Base-by-base conservation (phyloP, 2,113 vertebrate species). In the Lipotes vexillifer region DNA sequence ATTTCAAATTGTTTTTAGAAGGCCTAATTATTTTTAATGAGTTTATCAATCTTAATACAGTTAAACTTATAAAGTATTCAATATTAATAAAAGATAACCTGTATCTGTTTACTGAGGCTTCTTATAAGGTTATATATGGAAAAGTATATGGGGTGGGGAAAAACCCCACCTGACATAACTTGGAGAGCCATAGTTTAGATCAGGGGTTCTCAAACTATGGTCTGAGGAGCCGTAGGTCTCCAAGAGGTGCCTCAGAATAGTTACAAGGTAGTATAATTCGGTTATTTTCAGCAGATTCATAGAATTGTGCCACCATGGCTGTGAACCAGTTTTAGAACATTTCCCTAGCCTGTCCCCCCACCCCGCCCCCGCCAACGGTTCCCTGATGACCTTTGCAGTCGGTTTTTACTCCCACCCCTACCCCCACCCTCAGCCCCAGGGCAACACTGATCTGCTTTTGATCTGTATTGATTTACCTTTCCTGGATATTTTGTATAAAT, bases 1-100 rank as follows among this genome's bases (percentile, higher is more conserved):
- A 78, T 55, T 95, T 75, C 78, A 88, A 20, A 36, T 75, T 65
- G 18, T 93, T 71, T 96, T 92, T n/a, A 27, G 57, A 93, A 96
- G 61, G 14, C 36, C 65, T 94, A 29, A 74, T 72, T 69, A 44
- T 66, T 96, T 44, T 78, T 94, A 33, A 23, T 77, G 71, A 71
- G 17, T 44, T 69, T 95, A 20, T 52, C 59, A 46, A 88, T 80
- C 83, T 68, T 90, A 69, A 57, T 57, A 57, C 57, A 87, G 38
- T 88, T 68, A 12, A 61, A 55, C 36, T 90, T 38, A 74, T 55
- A 68, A 88, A 44, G 85, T 46, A 68, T 31, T 87, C 90, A 61
- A n/a, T 63, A 44, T 84, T 88, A 25, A 83, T 81, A 63, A 94
- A 96, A 95, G 17, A 65, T 59, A 33, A 38, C 41, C 61, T 88